Evolutionary conservation across 2,797 vertebrate genomes (phyloP).

Genomic region (Mormyrops boulengeri): DNA sequence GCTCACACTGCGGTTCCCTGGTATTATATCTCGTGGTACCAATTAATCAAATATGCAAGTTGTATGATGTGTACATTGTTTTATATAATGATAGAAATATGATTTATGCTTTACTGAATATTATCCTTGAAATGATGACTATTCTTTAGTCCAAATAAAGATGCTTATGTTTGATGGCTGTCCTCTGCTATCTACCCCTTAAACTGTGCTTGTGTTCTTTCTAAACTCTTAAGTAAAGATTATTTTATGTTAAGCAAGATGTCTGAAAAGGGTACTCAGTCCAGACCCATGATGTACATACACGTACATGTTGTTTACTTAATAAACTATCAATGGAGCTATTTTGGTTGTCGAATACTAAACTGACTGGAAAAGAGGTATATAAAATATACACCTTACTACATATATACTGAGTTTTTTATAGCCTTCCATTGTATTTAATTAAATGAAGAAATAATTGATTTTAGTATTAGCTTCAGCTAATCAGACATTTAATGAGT

Average conservation of each 20-base stretch:
- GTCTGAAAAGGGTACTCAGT: not conserved
- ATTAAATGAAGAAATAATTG: not conserved
- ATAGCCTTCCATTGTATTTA: not conserved
- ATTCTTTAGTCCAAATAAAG: slow-evolving; percentile 52
- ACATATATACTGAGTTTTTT: not conserved
- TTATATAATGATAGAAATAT: slow-evolving; percentile 43
- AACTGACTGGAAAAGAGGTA: not conserved
- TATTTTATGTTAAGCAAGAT: not conserved
- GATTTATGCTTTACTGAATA: slow-evolving; percentile 51
- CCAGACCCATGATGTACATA: not conserved
- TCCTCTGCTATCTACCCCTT: not conserved
- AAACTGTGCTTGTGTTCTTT: not conserved
- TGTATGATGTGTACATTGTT: slow-evolving; percentile 41
- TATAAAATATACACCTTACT: not conserved
- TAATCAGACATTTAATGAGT: not conserved
- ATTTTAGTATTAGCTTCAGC: not conserved
- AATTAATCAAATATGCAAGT: slow-evolving; percentile 44
- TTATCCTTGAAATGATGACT: slow-evolving; percentile 43
- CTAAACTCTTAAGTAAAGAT: not conserved
- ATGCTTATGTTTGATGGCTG: slow-evolving; percentile 36
- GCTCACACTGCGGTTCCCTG: slow-evolving; percentile 30
- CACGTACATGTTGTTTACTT: not conserved
- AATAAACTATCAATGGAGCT: not conserved
- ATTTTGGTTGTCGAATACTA: not conserved
- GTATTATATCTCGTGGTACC: slow-evolving; percentile 31